Conservation (phyloP, 92 coral and sea anemone genomes). For the Phymanthus crucifer region DNA sequence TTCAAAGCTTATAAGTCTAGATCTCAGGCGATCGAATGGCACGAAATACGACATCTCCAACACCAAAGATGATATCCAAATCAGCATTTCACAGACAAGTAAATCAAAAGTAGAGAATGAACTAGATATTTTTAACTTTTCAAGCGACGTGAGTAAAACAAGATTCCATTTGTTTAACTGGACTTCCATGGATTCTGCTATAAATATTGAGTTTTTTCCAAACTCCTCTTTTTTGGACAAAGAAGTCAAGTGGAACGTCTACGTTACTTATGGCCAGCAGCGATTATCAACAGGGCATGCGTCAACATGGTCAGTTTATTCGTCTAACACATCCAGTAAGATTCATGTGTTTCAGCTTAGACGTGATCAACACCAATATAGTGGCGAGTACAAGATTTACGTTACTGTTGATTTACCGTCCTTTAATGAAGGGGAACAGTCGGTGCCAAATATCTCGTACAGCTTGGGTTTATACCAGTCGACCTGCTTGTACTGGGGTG, state of each 20-base stretch:
- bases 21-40: slow-evolving; percentile 50
- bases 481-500: slow-evolving; percentile 75
- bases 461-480: slow-evolving; percentile 67
- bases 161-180: slow-evolving; percentile 44
- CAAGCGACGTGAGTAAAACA: slow-evolving; percentile 16
- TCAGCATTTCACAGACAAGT: slow-evolving; percentile 12
- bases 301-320: slow-evolving; percentile 44
- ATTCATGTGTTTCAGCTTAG: slow-evolving; percentile 17
- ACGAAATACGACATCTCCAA: slow-evolving; percentile 35
- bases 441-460: slow-evolving; percentile 60
- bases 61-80: slow-evolving; percentile 37
- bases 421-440: slow-evolving; percentile 5
- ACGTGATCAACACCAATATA: slow-evolving; percentile 5
- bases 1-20: slow-evolving; percentile 50
- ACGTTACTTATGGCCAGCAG: slow-evolving; percentile 42
- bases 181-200: slow-evolving; percentile 46
- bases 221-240: slow-evolving; percentile 6
- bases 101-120: neutral
- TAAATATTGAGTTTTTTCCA: slow-evolving; percentile 50
- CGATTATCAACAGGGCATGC: slow-evolving; percentile 33
- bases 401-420: slow-evolving; percentile 24
- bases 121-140: neutral
- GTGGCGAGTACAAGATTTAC: slow-evolving; percentile 35
- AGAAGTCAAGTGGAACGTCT: slow-evolving; percentile 48
- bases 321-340: slow-evolving; percentile 27